phyloP scores from a whole-genome alignment of 2,113 vertebrate species.

The Oxyura jamaicensis region DNA sequence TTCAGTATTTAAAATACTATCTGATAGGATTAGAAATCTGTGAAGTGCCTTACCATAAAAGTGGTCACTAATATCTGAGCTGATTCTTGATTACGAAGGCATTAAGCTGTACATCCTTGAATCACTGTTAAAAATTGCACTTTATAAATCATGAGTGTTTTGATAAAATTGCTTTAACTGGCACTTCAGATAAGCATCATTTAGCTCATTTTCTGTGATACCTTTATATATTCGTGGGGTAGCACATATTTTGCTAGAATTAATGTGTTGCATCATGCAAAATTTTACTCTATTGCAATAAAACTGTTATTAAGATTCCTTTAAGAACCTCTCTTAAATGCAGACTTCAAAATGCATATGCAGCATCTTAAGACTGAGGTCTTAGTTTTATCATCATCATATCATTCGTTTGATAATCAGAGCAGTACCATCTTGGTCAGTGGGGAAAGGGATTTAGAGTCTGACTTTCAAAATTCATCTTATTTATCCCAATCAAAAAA shows the following conservation, averaged over 20 bases:
- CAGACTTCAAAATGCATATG: not conserved
- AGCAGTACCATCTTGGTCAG: not conserved
- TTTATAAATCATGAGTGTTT: not conserved
- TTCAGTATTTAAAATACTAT: not conserved
- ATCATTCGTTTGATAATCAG: not conserved
- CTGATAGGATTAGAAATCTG: not conserved
- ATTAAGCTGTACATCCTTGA: not conserved
- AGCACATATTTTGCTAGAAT: not conserved
- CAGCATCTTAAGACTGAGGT: not conserved
- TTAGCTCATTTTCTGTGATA: constrained; percentile 4
- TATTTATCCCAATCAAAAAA: not conserved
- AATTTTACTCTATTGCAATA: not conserved
- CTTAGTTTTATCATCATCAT: not conserved
- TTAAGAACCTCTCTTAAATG: not conserved
- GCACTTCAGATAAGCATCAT: not conserved
- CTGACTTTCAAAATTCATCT: not conserved
- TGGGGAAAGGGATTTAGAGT: not conserved
- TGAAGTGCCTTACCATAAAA: not conserved
- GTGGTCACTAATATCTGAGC: not conserved
- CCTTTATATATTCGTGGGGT: not conserved
- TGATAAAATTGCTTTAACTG: not conserved
- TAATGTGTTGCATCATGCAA: not conserved
- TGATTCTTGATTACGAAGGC: not conserved
- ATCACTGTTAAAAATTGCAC: not conserved
- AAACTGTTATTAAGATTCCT: not conserved